Percentiles rank a stretch among this genome's conserved stretches.
phyloP scores from a whole-genome alignment of 2,797 vertebrate species.

The Coccyzus lansbergi region DNA sequence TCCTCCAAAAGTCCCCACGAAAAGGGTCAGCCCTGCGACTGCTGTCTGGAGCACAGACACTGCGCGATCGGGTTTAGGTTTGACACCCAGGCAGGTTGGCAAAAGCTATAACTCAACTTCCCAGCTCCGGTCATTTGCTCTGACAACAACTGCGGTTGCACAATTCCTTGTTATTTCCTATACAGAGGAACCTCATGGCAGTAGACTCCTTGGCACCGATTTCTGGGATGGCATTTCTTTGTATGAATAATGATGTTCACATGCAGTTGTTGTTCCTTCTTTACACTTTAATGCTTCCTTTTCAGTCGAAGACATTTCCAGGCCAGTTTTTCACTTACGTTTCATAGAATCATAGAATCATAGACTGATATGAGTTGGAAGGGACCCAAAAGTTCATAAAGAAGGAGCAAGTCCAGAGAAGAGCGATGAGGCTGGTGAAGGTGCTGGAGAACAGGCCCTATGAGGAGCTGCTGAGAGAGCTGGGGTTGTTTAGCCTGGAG shows the following conservation, averaged over 20 bases:
- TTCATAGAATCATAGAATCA: background rate
- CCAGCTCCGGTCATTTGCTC: background rate
- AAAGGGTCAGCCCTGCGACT: background rate
- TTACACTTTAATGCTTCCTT: background rate
- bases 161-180: constrained; percentile 1
- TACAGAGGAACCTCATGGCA: background rate
- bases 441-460: no score
- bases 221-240: background rate
- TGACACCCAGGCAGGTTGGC: constrained; percentile 4
- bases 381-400: no score
- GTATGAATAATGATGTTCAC: background rate
- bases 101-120: background rate
- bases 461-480: no score
- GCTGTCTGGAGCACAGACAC: background rate
- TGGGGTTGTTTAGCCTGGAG: no score
- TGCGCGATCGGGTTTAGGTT: background rate
- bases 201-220: background rate
- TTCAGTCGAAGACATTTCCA: background rate
- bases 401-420: no score
- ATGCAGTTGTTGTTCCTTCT: background rate
- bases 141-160: background rate
- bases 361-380: no score
- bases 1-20: background rate
- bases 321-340: background rate
- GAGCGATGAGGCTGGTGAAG: no score